Percentiles rank a stretch among this genome's conserved stretches.
Evolutionary conservation across 2,113 vertebrate species (phyloP).

Genomic region (Hemibagrus wyckioides): DNA sequence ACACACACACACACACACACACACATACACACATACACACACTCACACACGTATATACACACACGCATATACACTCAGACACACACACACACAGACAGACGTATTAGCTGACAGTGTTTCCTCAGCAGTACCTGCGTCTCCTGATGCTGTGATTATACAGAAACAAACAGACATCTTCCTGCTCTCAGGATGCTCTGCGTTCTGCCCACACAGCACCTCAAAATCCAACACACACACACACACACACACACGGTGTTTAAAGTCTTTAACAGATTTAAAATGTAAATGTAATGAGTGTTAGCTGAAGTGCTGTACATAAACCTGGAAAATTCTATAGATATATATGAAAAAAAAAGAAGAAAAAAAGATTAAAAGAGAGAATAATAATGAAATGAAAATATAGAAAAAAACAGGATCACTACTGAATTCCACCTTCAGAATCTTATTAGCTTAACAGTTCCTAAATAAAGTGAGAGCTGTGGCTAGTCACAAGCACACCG

Average conservation of each 20-base stretch:
- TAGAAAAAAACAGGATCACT: not conserved
- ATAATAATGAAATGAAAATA: not conserved
- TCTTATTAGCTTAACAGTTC: not conserved
- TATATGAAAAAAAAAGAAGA: too few species aligned
- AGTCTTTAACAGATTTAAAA: too few species aligned
- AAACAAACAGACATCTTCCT: not conserved
- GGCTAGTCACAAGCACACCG: not conserved
- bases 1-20: not conserved
- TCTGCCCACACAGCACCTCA: not conserved
- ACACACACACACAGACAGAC: too few species aligned
- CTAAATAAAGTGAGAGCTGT: not conserved
- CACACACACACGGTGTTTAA: too few species aligned
- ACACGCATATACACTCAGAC: too few species aligned
- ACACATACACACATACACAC: not conserved
- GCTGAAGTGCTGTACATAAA: too few species aligned
- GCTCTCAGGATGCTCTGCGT: not conserved
- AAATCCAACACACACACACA: not conserved
- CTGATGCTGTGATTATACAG: not conserved
- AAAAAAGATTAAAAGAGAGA: not conserved
- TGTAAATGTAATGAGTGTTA: too few species aligned
- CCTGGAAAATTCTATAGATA: too few species aligned
- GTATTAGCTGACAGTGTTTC: not conserved
- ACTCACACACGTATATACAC: too few species aligned
- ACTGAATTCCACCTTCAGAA: not conserved
- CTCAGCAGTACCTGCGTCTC: conserved; percentile 11